Conservation (phyloP, 2,113 vertebrate species). For the Tenrec ecaudatus region DNA sequence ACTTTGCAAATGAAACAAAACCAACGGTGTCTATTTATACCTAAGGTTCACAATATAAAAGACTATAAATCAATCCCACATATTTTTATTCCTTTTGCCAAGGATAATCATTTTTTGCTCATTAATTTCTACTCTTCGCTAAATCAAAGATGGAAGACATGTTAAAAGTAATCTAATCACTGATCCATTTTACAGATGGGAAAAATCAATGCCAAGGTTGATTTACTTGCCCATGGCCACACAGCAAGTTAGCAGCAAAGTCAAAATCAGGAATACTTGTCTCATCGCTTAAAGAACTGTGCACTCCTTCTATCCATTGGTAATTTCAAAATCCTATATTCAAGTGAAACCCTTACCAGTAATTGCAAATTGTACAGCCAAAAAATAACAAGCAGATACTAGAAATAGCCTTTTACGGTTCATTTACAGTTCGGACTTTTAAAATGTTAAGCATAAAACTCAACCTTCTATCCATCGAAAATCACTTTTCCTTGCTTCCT, state of each 20-base stretch:
- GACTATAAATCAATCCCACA: background rate
- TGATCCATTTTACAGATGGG: background rate
- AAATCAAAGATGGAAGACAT: conserved; percentile 12
- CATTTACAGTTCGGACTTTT: too few relatives aligned
- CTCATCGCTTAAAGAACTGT: background rate
- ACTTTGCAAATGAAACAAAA: background rate
- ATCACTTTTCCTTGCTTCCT: background rate
- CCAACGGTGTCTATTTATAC: background rate
- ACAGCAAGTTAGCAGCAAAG: background rate
- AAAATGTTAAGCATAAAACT: background rate
- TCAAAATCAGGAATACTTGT: background rate
- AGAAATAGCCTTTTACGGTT: background rate
- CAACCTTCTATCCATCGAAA: background rate
- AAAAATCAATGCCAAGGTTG: background rate
- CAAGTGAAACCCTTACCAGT: conserved; percentile 2
- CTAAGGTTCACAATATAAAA: background rate
- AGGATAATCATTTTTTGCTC: background rate
- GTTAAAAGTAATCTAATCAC: conserved; percentile 11
- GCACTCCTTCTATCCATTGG: background rate
- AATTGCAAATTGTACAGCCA: background rate
- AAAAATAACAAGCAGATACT: background rate
- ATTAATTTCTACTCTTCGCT: background rate
- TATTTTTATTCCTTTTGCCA: background rate
- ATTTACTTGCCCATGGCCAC: background rate
- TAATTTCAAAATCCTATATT: background rate